Conservation (phyloP, 2,797 vertebrate species). For the Dallia pectoralis region DNA sequence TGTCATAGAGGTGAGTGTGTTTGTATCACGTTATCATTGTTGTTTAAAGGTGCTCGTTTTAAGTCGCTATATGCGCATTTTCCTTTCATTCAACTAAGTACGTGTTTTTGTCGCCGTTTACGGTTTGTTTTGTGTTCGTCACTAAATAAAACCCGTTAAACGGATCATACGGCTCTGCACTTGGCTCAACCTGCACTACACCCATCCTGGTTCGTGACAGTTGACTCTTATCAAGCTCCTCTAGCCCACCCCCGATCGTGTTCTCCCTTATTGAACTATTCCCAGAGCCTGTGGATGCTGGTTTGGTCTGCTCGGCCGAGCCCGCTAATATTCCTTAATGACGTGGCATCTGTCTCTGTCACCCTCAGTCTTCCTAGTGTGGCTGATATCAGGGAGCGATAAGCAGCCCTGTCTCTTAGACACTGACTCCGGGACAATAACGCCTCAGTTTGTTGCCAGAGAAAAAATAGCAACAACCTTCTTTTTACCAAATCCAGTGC, state of each 20-base stretch:
- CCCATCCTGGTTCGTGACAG: no score
- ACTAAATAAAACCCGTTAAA: no score
- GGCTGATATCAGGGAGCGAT: conserved; percentile 69
- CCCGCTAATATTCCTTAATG: conserved; percentile 83
- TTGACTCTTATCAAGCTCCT: conserved; percentile 46
- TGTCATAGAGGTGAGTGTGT: no score
- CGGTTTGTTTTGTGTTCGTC: no score
- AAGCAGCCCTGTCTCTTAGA: conserved; percentile 65
- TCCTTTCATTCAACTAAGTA: no score
- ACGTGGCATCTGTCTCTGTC: conserved; percentile 81
- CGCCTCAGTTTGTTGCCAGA: conserved; percentile 35
- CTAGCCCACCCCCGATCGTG: conserved; percentile 39
- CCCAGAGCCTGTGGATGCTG: conserved; percentile 57
- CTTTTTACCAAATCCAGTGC: conserved; percentile 17
- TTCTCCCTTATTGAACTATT: conserved; percentile 72
- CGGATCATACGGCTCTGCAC: no score
- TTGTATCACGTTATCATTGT: no score
- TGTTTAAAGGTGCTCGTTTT: no score
- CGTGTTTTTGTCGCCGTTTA: no score
- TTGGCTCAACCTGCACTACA: no score
- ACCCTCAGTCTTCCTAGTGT: conserved; percentile 60
- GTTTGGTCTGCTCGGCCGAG: conserved; percentile 65
- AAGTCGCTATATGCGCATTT: no score
- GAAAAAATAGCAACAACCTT: conserved; percentile 51
- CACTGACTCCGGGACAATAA: conserved; percentile 54